Evolutionary conservation across 2,797 vertebrate genomes (phyloP).

Genomic region (Botia kubotai): DNA sequence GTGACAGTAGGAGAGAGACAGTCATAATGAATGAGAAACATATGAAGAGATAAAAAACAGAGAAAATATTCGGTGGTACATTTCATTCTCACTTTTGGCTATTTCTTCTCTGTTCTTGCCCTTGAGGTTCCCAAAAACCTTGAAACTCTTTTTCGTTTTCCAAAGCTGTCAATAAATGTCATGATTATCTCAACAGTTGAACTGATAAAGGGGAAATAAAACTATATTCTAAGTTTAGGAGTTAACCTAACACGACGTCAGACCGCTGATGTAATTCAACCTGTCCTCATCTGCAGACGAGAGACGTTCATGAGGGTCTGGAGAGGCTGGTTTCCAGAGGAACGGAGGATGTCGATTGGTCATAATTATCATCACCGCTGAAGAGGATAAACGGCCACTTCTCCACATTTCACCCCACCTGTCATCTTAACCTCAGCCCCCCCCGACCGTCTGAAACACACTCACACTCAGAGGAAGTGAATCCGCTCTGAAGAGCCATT

Average conservation of each 20-base stretch:
- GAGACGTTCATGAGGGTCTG: conserved; percentile 10
- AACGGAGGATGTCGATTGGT: conserved; percentile 64
- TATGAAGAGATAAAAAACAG: not conserved
- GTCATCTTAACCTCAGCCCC: conserved; percentile 68
- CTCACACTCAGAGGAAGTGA: conserved; percentile 62
- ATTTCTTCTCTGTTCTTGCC: not conserved
- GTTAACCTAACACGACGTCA: conserved; percentile 20
- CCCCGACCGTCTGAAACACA: conserved; percentile 55
- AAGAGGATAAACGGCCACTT: conserved; percentile 71
- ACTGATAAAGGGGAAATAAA: not conserved
- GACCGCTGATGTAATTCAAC: conserved; percentile 24
- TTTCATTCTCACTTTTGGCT: not conserved
- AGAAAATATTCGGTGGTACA: not conserved
- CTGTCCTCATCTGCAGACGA: conserved; percentile 21
- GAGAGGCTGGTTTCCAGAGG: conserved; percentile 50
- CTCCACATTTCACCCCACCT: conserved; percentile 70
- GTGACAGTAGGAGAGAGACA: conserved; percentile 56
- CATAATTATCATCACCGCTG: conserved; percentile 73
- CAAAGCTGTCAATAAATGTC: not conserved
- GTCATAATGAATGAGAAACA: conserved; percentile 20
- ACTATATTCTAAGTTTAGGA: conserved; percentile 1
- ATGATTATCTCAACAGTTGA: not conserved
- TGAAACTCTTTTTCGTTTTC: not conserved
- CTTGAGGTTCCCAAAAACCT: not conserved
- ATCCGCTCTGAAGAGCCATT: conserved; percentile 58